A percentile compares a stretch with the other conserved stretches of the same genome.
Evolutionary conservation across 2,113 vertebrate species (phyloP).

Genomic region (Apteryx mantelli): DNA sequence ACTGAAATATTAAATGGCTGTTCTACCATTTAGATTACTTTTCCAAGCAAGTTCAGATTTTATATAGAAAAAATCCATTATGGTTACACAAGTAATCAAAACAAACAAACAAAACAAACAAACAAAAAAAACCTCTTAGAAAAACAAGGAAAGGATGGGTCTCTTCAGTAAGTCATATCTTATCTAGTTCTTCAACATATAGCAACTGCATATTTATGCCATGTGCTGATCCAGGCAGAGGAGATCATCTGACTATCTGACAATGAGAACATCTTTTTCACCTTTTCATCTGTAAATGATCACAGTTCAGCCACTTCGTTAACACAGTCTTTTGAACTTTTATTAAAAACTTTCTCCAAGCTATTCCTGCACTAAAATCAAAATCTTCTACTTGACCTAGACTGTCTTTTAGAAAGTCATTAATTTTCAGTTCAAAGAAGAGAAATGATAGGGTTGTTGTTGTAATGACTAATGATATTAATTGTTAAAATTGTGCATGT

Average conservation of each 20-base stretch:
- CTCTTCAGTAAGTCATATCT: neutral
- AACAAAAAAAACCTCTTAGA: neutral
- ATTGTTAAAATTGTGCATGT: neutral
- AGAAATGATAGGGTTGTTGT: constrained; percentile 1
- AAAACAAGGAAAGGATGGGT: neutral
- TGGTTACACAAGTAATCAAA: neutral
- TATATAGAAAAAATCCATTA: neutral
- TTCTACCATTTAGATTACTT: neutral
- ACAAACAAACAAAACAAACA: too few relatives aligned
- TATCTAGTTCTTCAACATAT: neutral
- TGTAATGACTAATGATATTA: neutral
- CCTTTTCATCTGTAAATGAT: neutral
- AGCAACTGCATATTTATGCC: neutral
- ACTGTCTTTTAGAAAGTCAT: constrained; percentile 21
- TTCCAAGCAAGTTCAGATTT: neutral
- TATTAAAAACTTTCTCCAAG: neutral
- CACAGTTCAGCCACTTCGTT: neutral
- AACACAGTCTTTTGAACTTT: constrained; percentile 22
- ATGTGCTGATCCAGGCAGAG: neutral
- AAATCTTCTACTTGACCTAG: constrained; percentile 5
- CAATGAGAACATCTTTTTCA: neutral
- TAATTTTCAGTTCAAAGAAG: constrained; percentile 15
- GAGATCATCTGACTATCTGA: neutral
- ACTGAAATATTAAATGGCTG: neutral
- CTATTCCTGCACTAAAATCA: neutral